Evolutionary conservation across 2,113 vertebrate genomes (phyloP).

Genomic region (Harpagus bidentatus): DNA sequence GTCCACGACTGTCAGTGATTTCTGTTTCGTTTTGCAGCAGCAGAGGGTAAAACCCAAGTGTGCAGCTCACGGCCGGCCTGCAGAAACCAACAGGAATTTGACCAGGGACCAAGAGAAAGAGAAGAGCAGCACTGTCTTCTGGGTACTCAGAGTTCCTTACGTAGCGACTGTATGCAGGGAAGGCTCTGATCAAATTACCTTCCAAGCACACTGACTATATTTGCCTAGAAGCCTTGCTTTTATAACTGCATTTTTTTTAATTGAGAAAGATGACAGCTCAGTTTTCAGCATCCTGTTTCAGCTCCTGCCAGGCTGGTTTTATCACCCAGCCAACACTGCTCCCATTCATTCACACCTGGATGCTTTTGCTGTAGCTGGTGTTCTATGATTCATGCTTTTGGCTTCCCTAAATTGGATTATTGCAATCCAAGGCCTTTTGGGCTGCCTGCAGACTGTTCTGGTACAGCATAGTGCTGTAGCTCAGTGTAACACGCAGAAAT

Average conservation of each 20-base stretch:
- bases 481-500: neutral
- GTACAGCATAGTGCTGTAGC: neutral
- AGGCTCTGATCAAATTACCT: neutral
- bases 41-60: too few species aligned
- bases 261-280: neutral
- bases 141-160: neutral
- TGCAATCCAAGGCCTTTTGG: neutral
- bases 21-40: too few species aligned
- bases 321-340: neutral
- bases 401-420: neutral
- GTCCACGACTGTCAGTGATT: rapidly evolving
- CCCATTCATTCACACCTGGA: neutral
- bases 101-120: neutral
- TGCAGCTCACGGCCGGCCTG: rapidly evolving
- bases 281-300: neutral
- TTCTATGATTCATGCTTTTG: neutral
- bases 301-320: neutral
- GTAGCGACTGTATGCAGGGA: rapidly evolving
- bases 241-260: neutral
- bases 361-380: neutral
- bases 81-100: neutral
- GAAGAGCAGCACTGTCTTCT: neutral
- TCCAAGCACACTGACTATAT: neutral
- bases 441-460: neutral
- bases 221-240: neutral